Conservation (phyloP, 2,888 invertebrate species). For the Lasioglossum vierecki region DNA sequence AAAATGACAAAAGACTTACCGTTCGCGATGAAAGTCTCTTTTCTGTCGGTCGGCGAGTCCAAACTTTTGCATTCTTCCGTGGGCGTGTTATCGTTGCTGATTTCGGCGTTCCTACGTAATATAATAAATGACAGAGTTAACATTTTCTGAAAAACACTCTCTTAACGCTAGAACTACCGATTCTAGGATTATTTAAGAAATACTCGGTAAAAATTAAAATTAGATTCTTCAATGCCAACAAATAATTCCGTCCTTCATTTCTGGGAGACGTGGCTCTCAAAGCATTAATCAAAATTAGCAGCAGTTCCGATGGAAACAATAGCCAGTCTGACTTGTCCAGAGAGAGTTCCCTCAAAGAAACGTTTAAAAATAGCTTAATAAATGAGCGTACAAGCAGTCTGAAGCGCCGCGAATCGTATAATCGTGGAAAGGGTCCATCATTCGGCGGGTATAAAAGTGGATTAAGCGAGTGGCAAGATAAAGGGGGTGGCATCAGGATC, state of each 20-base stretch:
- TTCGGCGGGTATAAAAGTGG: neutral
- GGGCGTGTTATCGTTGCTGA: slow-evolving; percentile 50
- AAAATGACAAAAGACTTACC: slow-evolving; percentile 63
- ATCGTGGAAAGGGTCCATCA: neutral
- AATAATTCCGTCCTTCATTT: no score
- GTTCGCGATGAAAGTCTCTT: slow-evolving; percentile 59
- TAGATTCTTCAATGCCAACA: no score
- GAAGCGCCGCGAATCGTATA: neutral
- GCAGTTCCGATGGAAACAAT: no score
- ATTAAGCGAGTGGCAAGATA: neutral
- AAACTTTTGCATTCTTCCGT: slow-evolving; percentile 23
- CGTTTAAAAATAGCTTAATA: neutral
- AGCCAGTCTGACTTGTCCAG: no score
- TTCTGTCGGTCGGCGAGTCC: slow-evolving; percentile 57
- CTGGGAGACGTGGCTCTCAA: no score
- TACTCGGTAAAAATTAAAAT: no score
- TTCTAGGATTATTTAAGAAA: neutral
- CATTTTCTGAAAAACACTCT: neutral
- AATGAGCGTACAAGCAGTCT: neutral
- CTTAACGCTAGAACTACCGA: neutral
- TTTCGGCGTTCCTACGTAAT: slow-evolving; percentile 66
- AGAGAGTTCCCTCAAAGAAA: neutral
- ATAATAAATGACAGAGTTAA: neutral
- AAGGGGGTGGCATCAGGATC: neutral
- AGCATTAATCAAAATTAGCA: no score